phyloP scores from a whole-genome alignment of 2,797 vertebrate species.

The Sciaenops ocellatus region DNA sequence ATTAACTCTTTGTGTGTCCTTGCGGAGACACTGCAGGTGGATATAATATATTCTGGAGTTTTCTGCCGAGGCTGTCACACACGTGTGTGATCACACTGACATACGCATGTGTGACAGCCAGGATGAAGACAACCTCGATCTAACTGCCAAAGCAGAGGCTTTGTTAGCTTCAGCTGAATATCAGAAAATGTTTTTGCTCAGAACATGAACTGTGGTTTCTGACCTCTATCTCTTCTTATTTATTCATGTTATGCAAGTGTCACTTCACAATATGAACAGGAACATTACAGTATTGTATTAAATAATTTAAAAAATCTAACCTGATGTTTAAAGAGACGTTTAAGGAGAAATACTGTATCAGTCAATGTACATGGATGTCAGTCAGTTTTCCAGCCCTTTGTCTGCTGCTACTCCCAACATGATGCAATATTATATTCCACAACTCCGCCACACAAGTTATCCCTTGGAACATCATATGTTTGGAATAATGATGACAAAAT shows the following conservation, averaged over 20 bases:
- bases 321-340: no score
- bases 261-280: no score
- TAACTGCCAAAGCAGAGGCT: no score
- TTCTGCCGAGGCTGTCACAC: neutral
- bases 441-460: neutral
- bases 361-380: neutral
- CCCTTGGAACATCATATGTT: neutral
- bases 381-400: neutral
- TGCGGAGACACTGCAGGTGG: neutral
- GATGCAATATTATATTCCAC: conserved; percentile 15
- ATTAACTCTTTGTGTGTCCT: neutral
- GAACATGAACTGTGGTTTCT: no score
- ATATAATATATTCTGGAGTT: no score
- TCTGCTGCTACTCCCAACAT: neutral
- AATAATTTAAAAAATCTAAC: no score
- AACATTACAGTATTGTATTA: no score
- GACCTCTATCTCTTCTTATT: no score
- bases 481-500: conserved; percentile 26
- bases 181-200: no score
- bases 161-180: no score
- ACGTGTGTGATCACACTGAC: rapidly evolving
- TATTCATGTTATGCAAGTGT: no score
- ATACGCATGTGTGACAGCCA: neutral
- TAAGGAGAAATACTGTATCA: no score
- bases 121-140: neutral